Percentiles rank a stretch among this genome's conserved stretches.
Evolutionary conservation across 2,797 vertebrate species (phyloP).

Genomic region (Staurois parvus): DNA sequence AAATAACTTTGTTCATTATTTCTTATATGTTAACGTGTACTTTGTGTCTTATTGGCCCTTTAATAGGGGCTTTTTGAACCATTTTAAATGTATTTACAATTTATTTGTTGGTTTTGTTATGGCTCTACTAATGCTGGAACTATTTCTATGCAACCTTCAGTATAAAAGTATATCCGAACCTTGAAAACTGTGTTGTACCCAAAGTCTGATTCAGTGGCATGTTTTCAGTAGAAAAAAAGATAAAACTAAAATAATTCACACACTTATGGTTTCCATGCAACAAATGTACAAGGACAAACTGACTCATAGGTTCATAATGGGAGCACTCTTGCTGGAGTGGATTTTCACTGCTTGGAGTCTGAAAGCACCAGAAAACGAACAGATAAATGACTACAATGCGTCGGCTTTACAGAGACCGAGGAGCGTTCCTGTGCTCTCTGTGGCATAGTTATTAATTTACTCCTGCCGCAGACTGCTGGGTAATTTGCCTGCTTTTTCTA

Average conservation of each 20-base stretch:
- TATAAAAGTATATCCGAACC: conserved; percentile 5
- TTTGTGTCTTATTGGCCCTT: too few relatives aligned
- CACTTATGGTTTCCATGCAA: conserved; percentile 52
- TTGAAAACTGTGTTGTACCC: background rate
- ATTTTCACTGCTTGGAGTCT: background rate
- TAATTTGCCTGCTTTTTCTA: background rate
- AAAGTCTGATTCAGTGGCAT: conserved; percentile 7
- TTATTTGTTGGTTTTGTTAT: background rate
- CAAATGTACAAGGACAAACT: conserved; percentile 49
- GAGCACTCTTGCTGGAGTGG: background rate
- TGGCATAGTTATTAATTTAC: background rate
- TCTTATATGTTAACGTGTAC: too few relatives aligned
- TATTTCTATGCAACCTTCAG: background rate
- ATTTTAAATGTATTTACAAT: background rate
- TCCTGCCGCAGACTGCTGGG: background rate
- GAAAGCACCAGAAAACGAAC: conserved; percentile 2
- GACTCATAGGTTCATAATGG: conserved; percentile 36
- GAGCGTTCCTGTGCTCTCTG: background rate
- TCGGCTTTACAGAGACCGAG: background rate
- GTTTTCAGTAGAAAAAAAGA: conserved; percentile 12
- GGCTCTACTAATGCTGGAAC: too few relatives aligned
- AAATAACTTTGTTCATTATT: too few relatives aligned
- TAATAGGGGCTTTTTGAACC: background rate
- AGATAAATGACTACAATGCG: conserved; percentile 8
- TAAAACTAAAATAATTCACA: conserved; percentile 8